These are phyloP conservation scores for Pachypeltis micranthus DNA, from an alignment of 1,140 invertebrate genomes.

Conservation along the genomic window DNA sequence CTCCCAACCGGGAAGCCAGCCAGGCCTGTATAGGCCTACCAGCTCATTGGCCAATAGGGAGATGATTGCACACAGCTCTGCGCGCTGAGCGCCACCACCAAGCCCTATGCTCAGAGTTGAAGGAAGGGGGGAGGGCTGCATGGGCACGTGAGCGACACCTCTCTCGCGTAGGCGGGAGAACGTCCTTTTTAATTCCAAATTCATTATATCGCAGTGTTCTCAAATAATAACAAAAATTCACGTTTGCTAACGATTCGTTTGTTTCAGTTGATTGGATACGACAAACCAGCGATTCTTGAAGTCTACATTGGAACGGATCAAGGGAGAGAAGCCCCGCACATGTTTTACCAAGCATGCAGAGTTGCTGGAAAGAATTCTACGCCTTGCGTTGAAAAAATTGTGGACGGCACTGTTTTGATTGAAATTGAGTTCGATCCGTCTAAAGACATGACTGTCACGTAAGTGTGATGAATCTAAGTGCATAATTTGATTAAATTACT, in stretches of 20 bases:
- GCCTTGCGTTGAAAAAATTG: slow-evolving; percentile 72
- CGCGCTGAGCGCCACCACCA: no score
- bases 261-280: slow-evolving; percentile 59
- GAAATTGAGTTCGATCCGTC: slow-evolving; percentile 79
- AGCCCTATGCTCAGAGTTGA: no score
- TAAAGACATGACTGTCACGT: slow-evolving; percentile 79
- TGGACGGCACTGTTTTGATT: slow-evolving; percentile 88
- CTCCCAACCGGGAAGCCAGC: no score
- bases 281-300: slow-evolving; percentile 71
- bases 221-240: no score
- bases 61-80: no score
- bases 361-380: slow-evolving; percentile 94
- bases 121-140: no score
- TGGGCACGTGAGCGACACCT: no score
- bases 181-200: no score
- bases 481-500: not conserved
- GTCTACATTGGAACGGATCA: slow-evolving; percentile 89
- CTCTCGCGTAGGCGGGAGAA: no score
- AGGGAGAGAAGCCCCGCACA: slow-evolving; percentile 74
- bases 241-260: slow-evolving; percentile 12
- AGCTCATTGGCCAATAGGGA: no score
- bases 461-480: slow-evolving; percentile 22
- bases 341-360: slow-evolving; percentile 91
- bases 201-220: no score
- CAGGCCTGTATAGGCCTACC: no score